Base-by-base conservation (phyloP, 2,888 invertebrate genomes). In the Mellilla xanthometata region DNA sequence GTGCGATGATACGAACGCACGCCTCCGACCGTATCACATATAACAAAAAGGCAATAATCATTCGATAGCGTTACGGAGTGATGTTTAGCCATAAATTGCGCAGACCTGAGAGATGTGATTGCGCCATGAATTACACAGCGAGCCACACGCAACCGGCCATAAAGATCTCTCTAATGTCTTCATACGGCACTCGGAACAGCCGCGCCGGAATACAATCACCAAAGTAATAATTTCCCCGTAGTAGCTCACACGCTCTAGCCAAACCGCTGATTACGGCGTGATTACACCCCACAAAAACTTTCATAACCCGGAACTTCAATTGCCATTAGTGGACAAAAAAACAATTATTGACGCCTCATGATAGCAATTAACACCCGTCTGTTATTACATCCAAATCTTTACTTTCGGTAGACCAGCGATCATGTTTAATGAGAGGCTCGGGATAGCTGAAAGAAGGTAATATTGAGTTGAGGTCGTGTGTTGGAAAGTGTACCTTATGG, bases 301-400 rank as follows among this genome's bases (percentile, higher is more conserved):
- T 77, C 80, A 78, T 76, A 82, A 76, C 81, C 85, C 87, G 86
- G 85, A 87, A 86, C 84, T 83, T 80, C 74, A 69, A 77, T 78
- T 77, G 81, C 78, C 77, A 79, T 81, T 81, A 80, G 77, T 76
- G 72, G 71, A 75, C 72, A 78, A 86, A 86, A 82, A 84, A 86
- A 84, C 80, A 80, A 82, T 85, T 84, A 85, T 84, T 82, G 81
- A 83, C 82, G 81, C 84, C 81, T 81, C 80, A 80, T 82, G 81
- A 78, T 81, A 81, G 82, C 87, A 89, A 89, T 88, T 88, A 87
- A 79, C 88, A 85, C 87, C 86, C 86, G 82, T 82, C 81, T 79
- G 81, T 80, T 82, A 81, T 82, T 83, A 81, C 77, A 64, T 68
- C 72, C 72, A 78, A 81, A 83, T 80, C 81, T 80, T 78, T 78